A percentile compares a stretch with the other conserved stretches of the same genome.
Conservation (phyloP, 2,797 vertebrate genomes). For the Cossypha heuglini region DNA sequence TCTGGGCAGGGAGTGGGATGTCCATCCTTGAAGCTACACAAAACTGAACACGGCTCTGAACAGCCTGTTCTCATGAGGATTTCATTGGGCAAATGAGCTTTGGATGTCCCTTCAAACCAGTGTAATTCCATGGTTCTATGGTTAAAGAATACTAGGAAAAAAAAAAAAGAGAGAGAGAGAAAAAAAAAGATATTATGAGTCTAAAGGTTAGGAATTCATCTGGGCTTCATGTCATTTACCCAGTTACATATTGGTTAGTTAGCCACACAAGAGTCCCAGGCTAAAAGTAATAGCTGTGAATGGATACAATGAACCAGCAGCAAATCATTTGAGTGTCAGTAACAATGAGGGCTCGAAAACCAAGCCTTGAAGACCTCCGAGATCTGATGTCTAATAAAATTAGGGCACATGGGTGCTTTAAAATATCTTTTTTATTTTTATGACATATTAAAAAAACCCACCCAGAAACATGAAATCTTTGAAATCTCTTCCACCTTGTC, state of each 20-base stretch:
- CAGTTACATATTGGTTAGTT: not conserved
- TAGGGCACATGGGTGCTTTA: not conserved
- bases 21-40: not conserved
- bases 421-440: not conserved
- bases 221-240: fast-evolving
- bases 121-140: not conserved
- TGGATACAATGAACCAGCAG: not conserved
- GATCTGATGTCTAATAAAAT: not conserved
- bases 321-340: not conserved
- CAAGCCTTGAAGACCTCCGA: not conserved
- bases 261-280: not conserved
- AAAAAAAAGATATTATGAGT: not conserved
- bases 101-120: not conserved
- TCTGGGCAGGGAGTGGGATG: not conserved
- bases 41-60: not conserved
- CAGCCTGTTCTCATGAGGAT: not conserved
- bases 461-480: not conserved
- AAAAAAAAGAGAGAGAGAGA: too few relatives aligned
- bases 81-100: not conserved
- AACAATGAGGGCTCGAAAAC: not conserved
- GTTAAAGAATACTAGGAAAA: not conserved
- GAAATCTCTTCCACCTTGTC: not conserved
- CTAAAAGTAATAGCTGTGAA: not conserved
- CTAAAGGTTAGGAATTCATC: not conserved
- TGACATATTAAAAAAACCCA: fast-evolving